Evolutionary conservation across 2,888 invertebrate species (phyloP).

Genomic region (Nezara viridula): DNA sequence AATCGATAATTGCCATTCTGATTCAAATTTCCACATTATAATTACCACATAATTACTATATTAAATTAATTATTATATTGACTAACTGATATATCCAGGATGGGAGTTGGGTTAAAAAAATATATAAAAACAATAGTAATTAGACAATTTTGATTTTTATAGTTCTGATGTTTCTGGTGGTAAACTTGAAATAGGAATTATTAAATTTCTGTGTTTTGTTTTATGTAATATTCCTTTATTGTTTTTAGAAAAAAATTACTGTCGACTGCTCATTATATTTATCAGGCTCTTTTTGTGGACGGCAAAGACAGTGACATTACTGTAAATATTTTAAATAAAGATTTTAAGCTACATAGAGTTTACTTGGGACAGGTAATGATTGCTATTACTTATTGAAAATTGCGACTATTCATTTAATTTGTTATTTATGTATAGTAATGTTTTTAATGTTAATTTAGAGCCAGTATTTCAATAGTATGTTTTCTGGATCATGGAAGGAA

Average conservation of each 20-base stretch:
- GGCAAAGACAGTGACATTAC: constrained; percentile 83
- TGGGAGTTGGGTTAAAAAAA: too few species aligned
- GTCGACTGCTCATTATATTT: constrained; percentile 84
- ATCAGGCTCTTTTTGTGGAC: constrained; percentile 81
- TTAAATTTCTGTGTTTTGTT: too few species aligned
- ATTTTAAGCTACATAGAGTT: constrained; percentile 83
- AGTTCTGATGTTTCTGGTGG: too few species aligned
- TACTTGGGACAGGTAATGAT: constrained; percentile 77
- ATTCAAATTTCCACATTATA: too few species aligned
- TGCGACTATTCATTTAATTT: background rate
- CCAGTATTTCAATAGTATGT: constrained; percentile 85
- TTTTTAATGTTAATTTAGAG: constrained; percentile 71
- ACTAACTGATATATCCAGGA: too few species aligned
- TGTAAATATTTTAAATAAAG: constrained; percentile 78
- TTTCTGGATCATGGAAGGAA: constrained; percentile 84
- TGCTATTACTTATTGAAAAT: background rate
- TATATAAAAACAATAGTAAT: too few species aligned
- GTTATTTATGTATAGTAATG: background rate
- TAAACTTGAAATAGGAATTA: too few species aligned
- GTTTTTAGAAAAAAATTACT: constrained; percentile 75
- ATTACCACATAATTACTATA: too few species aligned
- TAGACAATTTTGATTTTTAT: too few species aligned
- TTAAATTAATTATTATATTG: too few species aligned
- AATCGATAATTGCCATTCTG: too few species aligned
- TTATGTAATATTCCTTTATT: background rate